Percentiles rank a stretch among this genome's conserved stretches.
These are phyloP conservation scores for Gnathonemus longibarbis DNA, from an alignment of 2,113 vertebrate genomes.

Conservation along the genomic window DNA sequence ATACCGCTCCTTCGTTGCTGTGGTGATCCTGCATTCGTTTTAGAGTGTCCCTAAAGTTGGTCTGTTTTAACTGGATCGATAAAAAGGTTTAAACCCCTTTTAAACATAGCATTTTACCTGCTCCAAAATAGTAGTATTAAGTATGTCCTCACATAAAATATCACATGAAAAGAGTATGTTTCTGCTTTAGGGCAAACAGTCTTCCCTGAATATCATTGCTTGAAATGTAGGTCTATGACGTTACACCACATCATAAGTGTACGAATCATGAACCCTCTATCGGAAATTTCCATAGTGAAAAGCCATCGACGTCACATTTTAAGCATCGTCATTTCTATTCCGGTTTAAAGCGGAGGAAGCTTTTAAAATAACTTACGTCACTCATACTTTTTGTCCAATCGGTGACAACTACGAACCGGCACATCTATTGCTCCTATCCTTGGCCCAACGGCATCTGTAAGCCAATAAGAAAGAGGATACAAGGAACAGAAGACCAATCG, in stretches of 20 bases:
- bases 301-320: background rate
- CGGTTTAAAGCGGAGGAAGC: background rate
- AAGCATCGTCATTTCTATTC: background rate
- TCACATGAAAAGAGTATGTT: background rate
- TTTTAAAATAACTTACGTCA: background rate
- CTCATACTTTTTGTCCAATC: constrained; percentile 3
- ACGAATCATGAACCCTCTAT: background rate
- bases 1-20: background rate
- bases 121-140: background rate
- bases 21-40: background rate
- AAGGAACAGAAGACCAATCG: constrained; percentile 11
- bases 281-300: background rate
- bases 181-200: background rate
- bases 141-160: background rate
- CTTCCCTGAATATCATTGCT: background rate
- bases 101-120: background rate
- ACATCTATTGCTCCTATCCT: constrained; percentile 3
- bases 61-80: background rate
- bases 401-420: constrained; percentile 6
- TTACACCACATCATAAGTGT: background rate
- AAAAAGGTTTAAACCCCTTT: background rate
- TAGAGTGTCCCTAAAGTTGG: background rate
- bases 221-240: background rate
- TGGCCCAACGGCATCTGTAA: background rate
- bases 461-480: constrained; percentile 11